phyloP scores from a whole-genome alignment of 2,113 vertebrate species.

The Myrmecophaga tridactyla region DNA sequence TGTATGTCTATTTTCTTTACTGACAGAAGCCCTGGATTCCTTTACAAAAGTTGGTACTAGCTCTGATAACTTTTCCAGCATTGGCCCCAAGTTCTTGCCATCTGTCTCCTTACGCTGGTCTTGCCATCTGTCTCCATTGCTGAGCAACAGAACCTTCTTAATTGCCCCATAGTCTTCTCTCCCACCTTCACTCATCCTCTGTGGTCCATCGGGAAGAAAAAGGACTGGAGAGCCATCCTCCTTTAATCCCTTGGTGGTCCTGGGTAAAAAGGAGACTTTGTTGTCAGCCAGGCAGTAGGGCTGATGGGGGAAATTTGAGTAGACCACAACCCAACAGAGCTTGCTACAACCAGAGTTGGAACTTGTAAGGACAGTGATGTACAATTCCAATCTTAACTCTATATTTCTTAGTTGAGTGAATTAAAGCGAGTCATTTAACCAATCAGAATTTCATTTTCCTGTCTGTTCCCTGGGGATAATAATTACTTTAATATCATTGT shows the following conservation, averaged over 20 bases:
- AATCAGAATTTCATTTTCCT: neutral
- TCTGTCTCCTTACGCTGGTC: neutral
- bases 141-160: neutral
- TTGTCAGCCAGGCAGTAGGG: too few relatives aligned
- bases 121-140: neutral
- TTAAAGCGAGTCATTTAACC: neutral
- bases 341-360: neutral
- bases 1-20: neutral
- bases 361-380: neutral
- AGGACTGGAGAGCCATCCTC: neutral
- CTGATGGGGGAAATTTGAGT: neutral
- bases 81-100: too few relatives aligned
- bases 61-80: neutral
- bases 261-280: neutral
- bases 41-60: too few relatives aligned
- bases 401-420: neutral
- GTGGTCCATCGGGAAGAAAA: neutral
- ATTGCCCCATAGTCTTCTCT: neutral
- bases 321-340: neutral
- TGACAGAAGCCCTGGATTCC: neutral
- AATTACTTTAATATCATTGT: neutral
- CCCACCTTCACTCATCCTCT: neutral
- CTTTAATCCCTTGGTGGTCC: neutral
- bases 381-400: neutral
- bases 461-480: neutral